A percentile compares a stretch with the other conserved stretches of the same genome.
Conservation (phyloP, 2,888 invertebrate genomes). For the Dorcus hopei region DNA sequence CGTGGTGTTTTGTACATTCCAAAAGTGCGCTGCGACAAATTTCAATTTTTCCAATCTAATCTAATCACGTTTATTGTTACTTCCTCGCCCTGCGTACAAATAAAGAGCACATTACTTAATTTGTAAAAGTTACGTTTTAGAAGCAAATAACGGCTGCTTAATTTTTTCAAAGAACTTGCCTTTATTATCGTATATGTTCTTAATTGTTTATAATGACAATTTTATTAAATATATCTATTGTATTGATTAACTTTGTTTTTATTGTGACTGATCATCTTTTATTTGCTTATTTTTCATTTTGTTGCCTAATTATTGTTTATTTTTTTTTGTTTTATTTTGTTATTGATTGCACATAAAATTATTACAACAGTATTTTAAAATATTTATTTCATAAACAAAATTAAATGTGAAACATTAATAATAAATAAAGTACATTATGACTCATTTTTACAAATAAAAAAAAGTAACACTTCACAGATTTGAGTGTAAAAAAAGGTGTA, state of each 20-base stretch:
- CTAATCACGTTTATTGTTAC: not conserved
- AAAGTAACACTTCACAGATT: too few relatives aligned
- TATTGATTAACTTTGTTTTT: slow-evolving; percentile 15
- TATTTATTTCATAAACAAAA: too few relatives aligned
- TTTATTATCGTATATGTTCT: slow-evolving; percentile 14
- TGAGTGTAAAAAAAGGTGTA: too few relatives aligned
- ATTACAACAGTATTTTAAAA: too few relatives aligned
- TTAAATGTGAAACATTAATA: too few relatives aligned
- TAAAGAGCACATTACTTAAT: not conserved
- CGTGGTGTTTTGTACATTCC: slow-evolving; percentile 5
- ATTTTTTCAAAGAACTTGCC: not conserved
- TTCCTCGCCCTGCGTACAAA: not conserved
- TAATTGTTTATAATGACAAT: slow-evolving; percentile 33
- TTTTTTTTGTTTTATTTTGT: too few relatives aligned
- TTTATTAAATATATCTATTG: slow-evolving; percentile 36
- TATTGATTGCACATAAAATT: too few relatives aligned
- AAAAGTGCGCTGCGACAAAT: not conserved
- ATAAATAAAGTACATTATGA: too few relatives aligned
- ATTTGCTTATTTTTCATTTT: too few relatives aligned
- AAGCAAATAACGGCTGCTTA: not conserved
- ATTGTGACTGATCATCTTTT: not conserved
- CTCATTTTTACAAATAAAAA: too few relatives aligned
- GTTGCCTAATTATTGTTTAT: too few relatives aligned
- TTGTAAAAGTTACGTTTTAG: not conserved
- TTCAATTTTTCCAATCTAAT: not conserved